Conservation (phyloP, 2,113 vertebrate species). For the Eolophus roseicapilla region DNA sequence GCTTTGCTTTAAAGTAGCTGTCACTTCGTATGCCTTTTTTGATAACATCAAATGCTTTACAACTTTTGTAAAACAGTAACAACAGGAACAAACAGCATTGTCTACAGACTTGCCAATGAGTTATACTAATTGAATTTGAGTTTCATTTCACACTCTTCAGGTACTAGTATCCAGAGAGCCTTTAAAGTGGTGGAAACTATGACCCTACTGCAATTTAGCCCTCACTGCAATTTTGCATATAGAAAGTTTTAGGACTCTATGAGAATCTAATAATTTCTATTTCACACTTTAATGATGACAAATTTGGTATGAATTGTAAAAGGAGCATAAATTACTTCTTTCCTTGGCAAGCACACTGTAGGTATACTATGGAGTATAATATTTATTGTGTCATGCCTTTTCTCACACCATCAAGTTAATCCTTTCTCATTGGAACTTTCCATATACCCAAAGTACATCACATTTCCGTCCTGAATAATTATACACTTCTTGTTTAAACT, state of each 20-base stretch:
- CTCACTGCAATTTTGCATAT: not conserved
- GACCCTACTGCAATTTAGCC: not conserved
- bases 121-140: not conserved
- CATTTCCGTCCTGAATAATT: not conserved
- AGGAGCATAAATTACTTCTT: not conserved
- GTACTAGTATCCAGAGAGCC: not conserved
- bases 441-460: not conserved
- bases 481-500: not conserved
- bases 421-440: not conserved
- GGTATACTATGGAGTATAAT: not conserved
- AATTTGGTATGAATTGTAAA: not conserved
- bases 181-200: not conserved
- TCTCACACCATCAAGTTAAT: not conserved
- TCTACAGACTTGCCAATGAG: not conserved
- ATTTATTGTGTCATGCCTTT: not conserved
- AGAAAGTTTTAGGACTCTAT: not conserved
- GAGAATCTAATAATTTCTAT: not conserved
- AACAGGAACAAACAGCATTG: not conserved
- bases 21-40: not conserved
- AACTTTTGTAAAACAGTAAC: not conserved
- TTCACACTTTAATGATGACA: not conserved
- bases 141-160: not conserved
- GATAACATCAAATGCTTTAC: not conserved
- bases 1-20: not conserved
- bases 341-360: not conserved